phyloP scores from a whole-genome alignment of 30 jellyfish, hydroid and myxozoan genomes.

The Aurelia aurita region DNA sequence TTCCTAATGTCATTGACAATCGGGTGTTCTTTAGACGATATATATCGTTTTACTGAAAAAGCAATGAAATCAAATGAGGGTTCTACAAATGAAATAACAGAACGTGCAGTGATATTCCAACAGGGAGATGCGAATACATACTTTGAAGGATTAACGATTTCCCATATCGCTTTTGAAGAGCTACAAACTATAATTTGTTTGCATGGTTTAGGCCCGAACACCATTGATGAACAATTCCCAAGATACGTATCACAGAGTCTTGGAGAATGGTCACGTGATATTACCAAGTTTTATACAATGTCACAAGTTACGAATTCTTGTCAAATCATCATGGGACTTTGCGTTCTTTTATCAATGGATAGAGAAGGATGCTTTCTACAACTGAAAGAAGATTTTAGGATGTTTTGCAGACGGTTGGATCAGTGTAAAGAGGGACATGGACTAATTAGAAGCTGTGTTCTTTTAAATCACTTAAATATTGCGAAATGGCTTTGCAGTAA shows the following conservation, averaged over 20 bases:
- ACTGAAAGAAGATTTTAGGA: not conserved
- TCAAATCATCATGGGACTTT: slow-evolving; percentile 19
- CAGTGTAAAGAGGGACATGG: not conserved
- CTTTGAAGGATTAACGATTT: slow-evolving; percentile 35
- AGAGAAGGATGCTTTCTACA: not conserved
- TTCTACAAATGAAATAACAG: not conserved
- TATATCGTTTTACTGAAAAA: too few species aligned
- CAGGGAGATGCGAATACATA: slow-evolving; percentile 56
- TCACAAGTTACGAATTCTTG: not conserved
- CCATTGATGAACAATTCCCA: not conserved
- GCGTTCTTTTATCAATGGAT: not conserved
- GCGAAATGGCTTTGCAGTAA: not conserved
- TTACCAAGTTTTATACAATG: not conserved
- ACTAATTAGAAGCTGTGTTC: not conserved
- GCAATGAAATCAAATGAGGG: not conserved
- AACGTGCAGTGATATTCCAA: slow-evolving; percentile 32
- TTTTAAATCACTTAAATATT: not conserved
- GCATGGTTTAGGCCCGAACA: not conserved
- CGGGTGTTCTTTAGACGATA: not conserved
- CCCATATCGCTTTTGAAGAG: slow-evolving; percentile 61
- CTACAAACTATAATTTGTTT: slow-evolving; percentile 22
- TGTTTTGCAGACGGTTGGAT: not conserved
- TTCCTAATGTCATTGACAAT: not conserved
- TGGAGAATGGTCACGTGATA: not conserved
- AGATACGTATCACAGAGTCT: not conserved